These are phyloP conservation scores for Anoplophora glabripennis DNA, from an alignment of 1,140 invertebrate species.

Conservation along the genomic window DNA sequence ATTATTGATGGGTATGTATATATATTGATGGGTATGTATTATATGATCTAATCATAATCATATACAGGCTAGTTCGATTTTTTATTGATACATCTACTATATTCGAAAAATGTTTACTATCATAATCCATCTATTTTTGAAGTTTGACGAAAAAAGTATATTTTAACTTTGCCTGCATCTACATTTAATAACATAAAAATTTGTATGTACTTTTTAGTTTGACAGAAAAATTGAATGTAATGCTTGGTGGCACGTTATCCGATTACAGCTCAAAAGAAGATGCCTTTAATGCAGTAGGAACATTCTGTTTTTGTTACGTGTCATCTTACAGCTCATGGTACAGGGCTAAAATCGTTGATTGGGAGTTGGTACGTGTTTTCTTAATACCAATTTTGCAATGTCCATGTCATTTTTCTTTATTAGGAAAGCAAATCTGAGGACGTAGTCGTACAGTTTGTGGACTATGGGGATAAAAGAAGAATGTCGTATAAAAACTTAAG, in stretches of 20 bases:
- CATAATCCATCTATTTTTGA: too few species aligned
- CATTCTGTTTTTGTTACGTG: conserved; percentile 6
- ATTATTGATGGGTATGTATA: background rate
- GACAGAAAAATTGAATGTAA: background rate
- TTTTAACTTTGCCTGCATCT: too few species aligned
- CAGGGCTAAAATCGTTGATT: conserved; percentile 11
- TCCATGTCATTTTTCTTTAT: conserved; percentile 8
- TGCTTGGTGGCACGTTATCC: background rate
- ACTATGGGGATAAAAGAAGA: conserved; percentile 27
- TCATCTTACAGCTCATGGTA: conserved; percentile 1
- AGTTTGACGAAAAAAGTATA: too few species aligned
- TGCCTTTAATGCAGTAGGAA: conserved; percentile 1
- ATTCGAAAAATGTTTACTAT: too few species aligned
- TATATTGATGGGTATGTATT: too few species aligned
- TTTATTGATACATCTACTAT: too few species aligned
- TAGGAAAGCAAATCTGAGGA: conserved; percentile 18
- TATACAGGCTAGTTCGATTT: too few species aligned
- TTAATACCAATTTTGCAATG: background rate
- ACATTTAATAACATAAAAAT: too few species aligned
- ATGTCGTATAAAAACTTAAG: conserved; percentile 24
- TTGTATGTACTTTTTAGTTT: background rate
- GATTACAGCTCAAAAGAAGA: conserved; percentile 12
- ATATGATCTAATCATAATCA: too few species aligned
- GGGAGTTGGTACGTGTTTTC: background rate
- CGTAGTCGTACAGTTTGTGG: conserved; percentile 28